Evolutionary conservation across 1,140 invertebrate species (phyloP), one percentile per base, ranked within the genome.

Genomic region (Drosophila obscura): DNA sequence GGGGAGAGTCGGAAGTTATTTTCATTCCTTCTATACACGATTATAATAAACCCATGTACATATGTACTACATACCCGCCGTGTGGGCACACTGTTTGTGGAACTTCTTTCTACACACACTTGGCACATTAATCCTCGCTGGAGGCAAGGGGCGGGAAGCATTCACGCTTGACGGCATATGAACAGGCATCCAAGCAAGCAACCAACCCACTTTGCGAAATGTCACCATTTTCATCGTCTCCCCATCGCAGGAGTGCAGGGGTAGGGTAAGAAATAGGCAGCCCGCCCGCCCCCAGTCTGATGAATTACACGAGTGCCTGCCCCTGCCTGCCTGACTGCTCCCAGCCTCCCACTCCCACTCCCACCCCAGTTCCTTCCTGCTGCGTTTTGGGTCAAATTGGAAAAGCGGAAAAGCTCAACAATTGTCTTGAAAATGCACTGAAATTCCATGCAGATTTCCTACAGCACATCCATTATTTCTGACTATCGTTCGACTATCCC

Each of bases 151-250:
- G 50, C 15, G n/a, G 26, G 2, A 49, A 19, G 48, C 39, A 26
- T 31, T 52, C 61, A 57, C 61, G 61, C 52, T 39, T 57, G 61
- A 45, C 46, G 66, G 64, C 66, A 19, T 67, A 67, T 31, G 63
- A 46, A 24, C 50, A 48, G 62, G 43, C 63, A 39, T 4, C 35
- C 11, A 68, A 41, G 59, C 59, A 64, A 24, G 58, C 63, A 63
- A 55, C 44, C 73, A 67, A 76, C 73, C 73, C 73, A 76, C 73
- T 76, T 67, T 61, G 73, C 53, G 35, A 76, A 75, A 76, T 76
- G 73, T 76, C 72, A 68, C 72, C 62, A 62, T 76, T 67, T 76
- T 56, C 58, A 51, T 68, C 57, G 39, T 67, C 1, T 8, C 39
- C 19, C 15, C 56, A 31, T 22, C 51, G 19, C n/a, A 59, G 44